A percentile compares a stretch with the other conserved stretches of the same genome.
Conservation (phyloP, 2,113 vertebrate species). For the Phocoena phocoena region DNA sequence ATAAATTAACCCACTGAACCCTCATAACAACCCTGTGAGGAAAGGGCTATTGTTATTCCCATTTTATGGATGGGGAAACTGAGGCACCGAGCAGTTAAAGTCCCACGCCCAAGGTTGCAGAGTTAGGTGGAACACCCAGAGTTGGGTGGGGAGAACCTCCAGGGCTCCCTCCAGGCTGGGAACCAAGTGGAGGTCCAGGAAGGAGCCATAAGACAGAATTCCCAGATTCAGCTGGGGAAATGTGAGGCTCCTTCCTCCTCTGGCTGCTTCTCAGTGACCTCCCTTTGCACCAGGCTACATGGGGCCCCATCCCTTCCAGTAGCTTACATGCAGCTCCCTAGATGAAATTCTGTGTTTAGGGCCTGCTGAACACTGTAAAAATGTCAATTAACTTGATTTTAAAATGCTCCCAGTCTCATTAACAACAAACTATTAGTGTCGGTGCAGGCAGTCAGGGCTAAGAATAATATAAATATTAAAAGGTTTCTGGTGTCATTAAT, state of each 20-base stretch:
- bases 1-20: background rate
- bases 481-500: constrained; percentile 54
- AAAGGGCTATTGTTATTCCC: background rate
- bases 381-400: constrained; percentile 73
- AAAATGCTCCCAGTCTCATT: constrained; percentile 66
- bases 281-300: background rate
- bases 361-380: constrained; percentile 58
- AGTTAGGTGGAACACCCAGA: background rate
- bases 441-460: constrained; percentile 17
- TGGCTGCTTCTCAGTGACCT: background rate
- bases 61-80: constrained; percentile 5
- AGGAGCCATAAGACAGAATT: background rate
- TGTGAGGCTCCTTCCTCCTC: background rate
- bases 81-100: background rate
- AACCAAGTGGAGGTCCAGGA: background rate
- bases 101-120: background rate
- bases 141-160: background rate
- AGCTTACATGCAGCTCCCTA: constrained; percentile 10
- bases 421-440: constrained; percentile 42
- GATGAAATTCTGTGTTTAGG: constrained; percentile 18
- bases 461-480: constrained; percentile 75
- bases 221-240: background rate
- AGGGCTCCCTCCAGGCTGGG: background rate
- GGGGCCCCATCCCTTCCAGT: background rate
- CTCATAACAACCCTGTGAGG: background rate